A percentile compares a stretch with the other conserved stretches of the same genome.
Conservation (phyloP, 2,888 invertebrate genomes). For the Pseudococcus jackbeardsleyi region DNA sequence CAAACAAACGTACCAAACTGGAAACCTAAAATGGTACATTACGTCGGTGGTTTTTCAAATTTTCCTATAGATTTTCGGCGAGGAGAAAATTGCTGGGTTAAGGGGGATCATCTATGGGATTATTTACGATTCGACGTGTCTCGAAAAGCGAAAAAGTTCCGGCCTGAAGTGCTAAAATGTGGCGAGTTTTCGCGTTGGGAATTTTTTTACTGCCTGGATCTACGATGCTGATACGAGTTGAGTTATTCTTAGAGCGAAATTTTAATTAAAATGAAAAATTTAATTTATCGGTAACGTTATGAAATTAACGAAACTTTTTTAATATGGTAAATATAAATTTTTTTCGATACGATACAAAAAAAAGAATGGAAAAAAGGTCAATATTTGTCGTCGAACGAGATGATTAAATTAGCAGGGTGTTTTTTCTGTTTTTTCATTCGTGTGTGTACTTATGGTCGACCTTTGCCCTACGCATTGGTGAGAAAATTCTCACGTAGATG, state of each 20-base stretch:
- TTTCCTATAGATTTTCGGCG: neutral
- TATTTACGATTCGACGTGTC: neutral
- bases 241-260: conserved; percentile 14
- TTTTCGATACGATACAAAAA: conserved; percentile 11
- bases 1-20: neutral
- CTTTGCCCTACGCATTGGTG: neutral
- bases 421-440: neutral
- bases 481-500: neutral
- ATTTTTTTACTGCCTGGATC: neutral
- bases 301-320: conserved; percentile 51
- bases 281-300: conserved; percentile 24
- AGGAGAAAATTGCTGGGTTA: neutral
- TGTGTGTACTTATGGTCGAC: conserved; percentile 9
- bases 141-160: neutral
- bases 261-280: conserved; percentile 41
- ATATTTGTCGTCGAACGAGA: conserved; percentile 5
- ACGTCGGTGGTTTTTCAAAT: neutral
- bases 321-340: conserved; percentile 44
- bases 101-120: neutral
- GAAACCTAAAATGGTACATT: neutral
- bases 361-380: conserved; percentile 16
- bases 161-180: neutral
- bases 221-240: conserved; percentile 6
- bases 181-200: neutral
- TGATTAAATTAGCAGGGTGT: neutral